phyloP scores from a whole-genome alignment of 2,888 invertebrate species.

The Herminia tarsipennalis region DNA sequence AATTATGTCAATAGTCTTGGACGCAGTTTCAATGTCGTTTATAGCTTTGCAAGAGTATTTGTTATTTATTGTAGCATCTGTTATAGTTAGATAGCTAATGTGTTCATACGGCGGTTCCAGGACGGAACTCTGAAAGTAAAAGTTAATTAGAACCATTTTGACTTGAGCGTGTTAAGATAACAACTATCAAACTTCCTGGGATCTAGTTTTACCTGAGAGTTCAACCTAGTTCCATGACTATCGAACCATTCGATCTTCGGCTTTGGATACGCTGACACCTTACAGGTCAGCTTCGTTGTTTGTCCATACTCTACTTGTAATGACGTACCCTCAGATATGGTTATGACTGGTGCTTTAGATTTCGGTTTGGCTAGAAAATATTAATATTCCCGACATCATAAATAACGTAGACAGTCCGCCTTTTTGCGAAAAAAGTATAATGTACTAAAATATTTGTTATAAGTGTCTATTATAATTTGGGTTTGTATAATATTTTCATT shows the following conservation, averaged over 20 bases:
- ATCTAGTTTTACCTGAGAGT: slow-evolving; percentile 20
- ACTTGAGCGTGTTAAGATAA: too few species aligned
- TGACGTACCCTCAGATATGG: slow-evolving; percentile 33
- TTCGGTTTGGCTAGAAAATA: slow-evolving; percentile 14
- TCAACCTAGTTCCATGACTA: slow-evolving; percentile 2
- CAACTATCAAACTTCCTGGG: too few species aligned
- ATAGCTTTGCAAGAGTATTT: slow-evolving; percentile 32
- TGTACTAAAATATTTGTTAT: too few species aligned
- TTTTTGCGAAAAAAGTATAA: too few species aligned
- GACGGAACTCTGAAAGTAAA: slow-evolving; percentile 28
- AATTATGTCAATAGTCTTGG: slow-evolving; percentile 13
- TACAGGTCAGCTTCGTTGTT: slow-evolving; percentile 34
- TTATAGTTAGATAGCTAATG: slow-evolving; percentile 29
- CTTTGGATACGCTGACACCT: slow-evolving; percentile 33
- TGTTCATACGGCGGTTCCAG: slow-evolving; percentile 29
- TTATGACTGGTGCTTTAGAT: slow-evolving; percentile 17
- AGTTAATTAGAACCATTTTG: too few species aligned
- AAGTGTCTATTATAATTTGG: too few species aligned
- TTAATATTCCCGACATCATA: too few species aligned
- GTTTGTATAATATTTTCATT: too few species aligned
- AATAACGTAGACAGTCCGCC: too few species aligned
- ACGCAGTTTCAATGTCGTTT: slow-evolving; percentile 19
- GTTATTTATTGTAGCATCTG: slow-evolving; percentile 5
- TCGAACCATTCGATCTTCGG: slow-evolving; percentile 30
- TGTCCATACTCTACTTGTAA: slow-evolving; percentile 26